A percentile compares a stretch with the other conserved stretches of the same genome.
phyloP scores from a whole-genome alignment of 2,113 vertebrate species.

The Neolamprologus sp. region DNA sequence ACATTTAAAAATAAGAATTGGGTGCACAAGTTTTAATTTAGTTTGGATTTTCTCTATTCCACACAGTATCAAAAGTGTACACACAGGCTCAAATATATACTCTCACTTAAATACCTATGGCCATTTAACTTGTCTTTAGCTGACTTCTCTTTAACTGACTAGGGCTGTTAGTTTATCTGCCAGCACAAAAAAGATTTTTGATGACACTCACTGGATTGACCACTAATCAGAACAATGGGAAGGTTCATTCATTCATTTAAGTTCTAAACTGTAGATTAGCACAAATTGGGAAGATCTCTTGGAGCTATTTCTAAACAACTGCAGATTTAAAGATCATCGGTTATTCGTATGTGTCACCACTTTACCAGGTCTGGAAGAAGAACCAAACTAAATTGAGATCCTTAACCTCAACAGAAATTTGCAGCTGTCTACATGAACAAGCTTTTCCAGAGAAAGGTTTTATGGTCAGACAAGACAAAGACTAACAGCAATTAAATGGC shows the following conservation, averaged over 20 bases:
- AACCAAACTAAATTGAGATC: not conserved
- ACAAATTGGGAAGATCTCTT: not conserved
- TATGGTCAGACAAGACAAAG: not conserved
- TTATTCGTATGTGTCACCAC: not conserved
- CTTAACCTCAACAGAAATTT: not conserved
- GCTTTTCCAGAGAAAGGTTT: not conserved
- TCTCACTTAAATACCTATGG: not conserved
- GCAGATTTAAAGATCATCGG: not conserved
- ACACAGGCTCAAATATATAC: not conserved
- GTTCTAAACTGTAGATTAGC: not conserved
- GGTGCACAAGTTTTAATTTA: not conserved
- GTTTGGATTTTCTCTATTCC: not conserved
- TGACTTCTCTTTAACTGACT: not conserved
- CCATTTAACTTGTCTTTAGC: not conserved
- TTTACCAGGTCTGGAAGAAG: not conserved
- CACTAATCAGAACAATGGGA: not conserved
- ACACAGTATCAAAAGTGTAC: not conserved
- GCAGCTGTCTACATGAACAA: not conserved
- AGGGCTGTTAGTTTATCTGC: not conserved
- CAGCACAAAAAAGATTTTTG: not conserved
- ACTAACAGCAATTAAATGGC: not conserved
- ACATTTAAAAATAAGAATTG: not conserved
- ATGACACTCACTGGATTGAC: not conserved
- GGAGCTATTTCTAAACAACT: not conserved
- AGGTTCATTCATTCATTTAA: not conserved